These are phyloP conservation scores for Ylistrum balloti DNA, from an alignment of 1,140 invertebrate species.

Conservation along the genomic window DNA sequence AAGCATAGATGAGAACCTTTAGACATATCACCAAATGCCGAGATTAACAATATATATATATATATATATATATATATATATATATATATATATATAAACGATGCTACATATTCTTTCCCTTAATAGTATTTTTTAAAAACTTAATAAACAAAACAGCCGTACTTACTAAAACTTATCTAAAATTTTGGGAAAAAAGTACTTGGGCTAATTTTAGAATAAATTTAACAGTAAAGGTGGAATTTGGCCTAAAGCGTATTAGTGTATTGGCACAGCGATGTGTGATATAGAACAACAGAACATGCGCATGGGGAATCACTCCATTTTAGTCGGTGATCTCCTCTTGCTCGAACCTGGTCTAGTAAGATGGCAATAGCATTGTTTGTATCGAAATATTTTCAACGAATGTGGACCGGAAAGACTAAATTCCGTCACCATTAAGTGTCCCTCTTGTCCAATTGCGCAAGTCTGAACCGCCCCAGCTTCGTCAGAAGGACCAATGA, in stretches of 20 bases:
- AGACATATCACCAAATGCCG: too few relatives aligned
- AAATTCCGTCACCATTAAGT: conserved; percentile 76
- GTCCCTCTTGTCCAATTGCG: conserved; percentile 78
- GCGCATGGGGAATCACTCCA: background rate
- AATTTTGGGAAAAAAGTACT: too few relatives aligned
- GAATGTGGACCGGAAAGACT: conserved; percentile 75
- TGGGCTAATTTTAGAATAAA: too few relatives aligned
- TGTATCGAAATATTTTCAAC: conserved; percentile 79
- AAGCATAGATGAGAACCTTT: too few relatives aligned
- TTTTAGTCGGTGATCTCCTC: conserved; percentile 66
- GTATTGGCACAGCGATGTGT: background rate
- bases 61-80: too few relatives aligned
- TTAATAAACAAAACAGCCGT: too few relatives aligned
- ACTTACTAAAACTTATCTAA: too few relatives aligned
- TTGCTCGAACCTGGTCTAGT: conserved; percentile 73
- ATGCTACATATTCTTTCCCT: too few relatives aligned
- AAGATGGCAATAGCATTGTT: conserved; percentile 76
- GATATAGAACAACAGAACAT: background rate
- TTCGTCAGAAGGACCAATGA: conserved; percentile 74
- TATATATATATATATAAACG: too few relatives aligned
- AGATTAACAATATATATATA: too few relatives aligned
- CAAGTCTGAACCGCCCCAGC: conserved; percentile 74
- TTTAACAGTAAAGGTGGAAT: too few relatives aligned
- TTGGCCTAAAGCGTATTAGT: background rate
- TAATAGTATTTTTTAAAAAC: too few relatives aligned